phyloP scores from a whole-genome alignment of 2,888 invertebrate genomes.

The Omphaloscelis lunosa region DNA sequence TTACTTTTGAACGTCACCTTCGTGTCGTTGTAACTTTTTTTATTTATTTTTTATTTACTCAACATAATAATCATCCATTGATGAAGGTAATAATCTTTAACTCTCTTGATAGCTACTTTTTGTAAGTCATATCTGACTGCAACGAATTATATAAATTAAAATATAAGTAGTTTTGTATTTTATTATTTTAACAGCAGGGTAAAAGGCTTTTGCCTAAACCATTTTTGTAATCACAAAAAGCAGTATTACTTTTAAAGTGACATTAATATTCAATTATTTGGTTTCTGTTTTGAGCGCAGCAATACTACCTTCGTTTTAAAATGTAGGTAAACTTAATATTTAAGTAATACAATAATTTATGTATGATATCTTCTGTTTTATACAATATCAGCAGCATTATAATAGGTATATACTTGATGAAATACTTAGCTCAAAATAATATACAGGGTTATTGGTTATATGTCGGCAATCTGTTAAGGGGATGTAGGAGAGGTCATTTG shows the following conservation, averaged over 20 bases:
- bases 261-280: not conserved
- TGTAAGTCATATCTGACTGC: slow-evolving; percentile 22
- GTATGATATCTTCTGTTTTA: slow-evolving; percentile 18
- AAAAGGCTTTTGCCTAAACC: slow-evolving; percentile 58
- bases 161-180: slow-evolving; percentile 46
- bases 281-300: not conserved
- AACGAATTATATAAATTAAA: slow-evolving; percentile 34
- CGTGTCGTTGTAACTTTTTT: not conserved
- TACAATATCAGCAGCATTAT: slow-evolving; percentile 38
- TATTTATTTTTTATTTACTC: not conserved
- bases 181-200: slow-evolving; percentile 64
- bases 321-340: slow-evolving; percentile 10
- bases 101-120: not conserved
- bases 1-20: not conserved
- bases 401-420: slow-evolving; percentile 18
- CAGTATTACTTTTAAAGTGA: slow-evolving; percentile 14
- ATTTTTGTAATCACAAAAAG: slow-evolving; percentile 25
- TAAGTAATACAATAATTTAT: not conserved
- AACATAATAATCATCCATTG: not conserved
- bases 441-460: too few species aligned
- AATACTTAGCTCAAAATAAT: slow-evolving; percentile 43
- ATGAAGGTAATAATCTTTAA: not conserved
- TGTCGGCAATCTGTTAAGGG: too few species aligned
- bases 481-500: too few species aligned
- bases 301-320: slow-evolving; percentile 10